These are phyloP conservation scores for Chamaetylas fuelleborni DNA, from an alignment of 2,113 vertebrate genomes.

Conservation along the genomic window DNA sequence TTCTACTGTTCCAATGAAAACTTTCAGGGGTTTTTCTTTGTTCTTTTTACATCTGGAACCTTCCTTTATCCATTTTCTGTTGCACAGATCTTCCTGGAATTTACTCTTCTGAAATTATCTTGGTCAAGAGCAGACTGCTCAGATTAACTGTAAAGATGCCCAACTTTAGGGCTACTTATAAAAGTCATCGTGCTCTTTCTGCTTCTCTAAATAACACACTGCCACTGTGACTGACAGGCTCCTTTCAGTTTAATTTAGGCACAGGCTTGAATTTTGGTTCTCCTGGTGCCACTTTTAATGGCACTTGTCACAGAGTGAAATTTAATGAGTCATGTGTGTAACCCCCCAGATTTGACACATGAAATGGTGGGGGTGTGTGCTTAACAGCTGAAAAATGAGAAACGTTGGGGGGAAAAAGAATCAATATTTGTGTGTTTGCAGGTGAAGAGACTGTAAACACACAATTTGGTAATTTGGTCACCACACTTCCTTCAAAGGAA, in stretches of 20 bases:
- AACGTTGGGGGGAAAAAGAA: background rate
- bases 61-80: background rate
- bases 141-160: background rate
- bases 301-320: background rate
- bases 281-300: background rate
- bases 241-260: background rate
- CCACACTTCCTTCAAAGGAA: background rate
- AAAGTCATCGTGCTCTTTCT: background rate
- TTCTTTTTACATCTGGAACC: background rate
- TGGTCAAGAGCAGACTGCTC: background rate
- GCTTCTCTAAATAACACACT: background rate
- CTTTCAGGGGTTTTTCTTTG: background rate
- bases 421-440: background rate
- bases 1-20: background rate
- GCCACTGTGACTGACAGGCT: background rate
- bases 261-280: background rate
- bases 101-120: background rate
- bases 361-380: background rate
- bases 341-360: background rate
- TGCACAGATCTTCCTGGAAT: background rate
- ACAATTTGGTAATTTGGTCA: background rate
- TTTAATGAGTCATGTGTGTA: background rate
- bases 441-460: background rate
- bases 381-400: background rate
- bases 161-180: background rate